Conservation (phyloP, 2,888 invertebrate genomes). For the Nymphalis urticae region DNA sequence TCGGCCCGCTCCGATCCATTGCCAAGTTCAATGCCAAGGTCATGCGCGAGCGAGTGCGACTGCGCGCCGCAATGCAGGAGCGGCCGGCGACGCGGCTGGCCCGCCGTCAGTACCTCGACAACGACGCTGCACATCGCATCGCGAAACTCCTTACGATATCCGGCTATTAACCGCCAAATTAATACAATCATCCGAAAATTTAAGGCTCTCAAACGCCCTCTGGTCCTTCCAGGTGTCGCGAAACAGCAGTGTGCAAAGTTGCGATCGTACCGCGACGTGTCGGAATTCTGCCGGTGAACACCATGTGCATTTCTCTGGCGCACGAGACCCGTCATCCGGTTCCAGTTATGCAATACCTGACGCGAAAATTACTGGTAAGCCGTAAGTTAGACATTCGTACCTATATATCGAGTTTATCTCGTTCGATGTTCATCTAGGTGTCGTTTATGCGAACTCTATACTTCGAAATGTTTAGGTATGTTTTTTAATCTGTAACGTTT, state of each 20-base stretch:
- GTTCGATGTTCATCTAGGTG: background rate
- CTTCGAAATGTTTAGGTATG: background rate
- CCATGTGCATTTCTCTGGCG: constrained; percentile 54
- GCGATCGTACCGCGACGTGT: constrained; percentile 40
- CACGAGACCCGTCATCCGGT: constrained; percentile 46
- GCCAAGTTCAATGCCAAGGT: constrained; percentile 93
- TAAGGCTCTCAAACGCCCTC: constrained; percentile 19
- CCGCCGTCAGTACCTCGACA: constrained; percentile 73
- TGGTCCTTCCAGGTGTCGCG: constrained; percentile 48
- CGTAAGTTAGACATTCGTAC: constrained; percentile 26
- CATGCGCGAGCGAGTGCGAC: constrained; percentile 84
- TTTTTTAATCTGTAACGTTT: background rate
- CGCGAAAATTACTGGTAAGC: constrained; percentile 54
- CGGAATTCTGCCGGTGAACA: constrained; percentile 50
- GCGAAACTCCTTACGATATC: constrained; percentile 42
- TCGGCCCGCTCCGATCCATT: constrained; percentile 75
- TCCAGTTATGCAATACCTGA: constrained; percentile 67
- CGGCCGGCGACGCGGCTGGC: constrained; percentile 66
- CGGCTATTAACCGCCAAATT: constrained; percentile 19
- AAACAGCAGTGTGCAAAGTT: constrained; percentile 18
- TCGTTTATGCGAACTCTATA: background rate
- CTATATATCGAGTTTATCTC: constrained; percentile 12
- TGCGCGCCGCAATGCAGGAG: constrained; percentile 86
- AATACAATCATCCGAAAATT: constrained; percentile 8
- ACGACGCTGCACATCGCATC: constrained; percentile 67